Percentiles rank a stretch among this genome's conserved stretches.
Conservation (phyloP, 2,888 invertebrate species). For the Polydrusus cervinus region DNA sequence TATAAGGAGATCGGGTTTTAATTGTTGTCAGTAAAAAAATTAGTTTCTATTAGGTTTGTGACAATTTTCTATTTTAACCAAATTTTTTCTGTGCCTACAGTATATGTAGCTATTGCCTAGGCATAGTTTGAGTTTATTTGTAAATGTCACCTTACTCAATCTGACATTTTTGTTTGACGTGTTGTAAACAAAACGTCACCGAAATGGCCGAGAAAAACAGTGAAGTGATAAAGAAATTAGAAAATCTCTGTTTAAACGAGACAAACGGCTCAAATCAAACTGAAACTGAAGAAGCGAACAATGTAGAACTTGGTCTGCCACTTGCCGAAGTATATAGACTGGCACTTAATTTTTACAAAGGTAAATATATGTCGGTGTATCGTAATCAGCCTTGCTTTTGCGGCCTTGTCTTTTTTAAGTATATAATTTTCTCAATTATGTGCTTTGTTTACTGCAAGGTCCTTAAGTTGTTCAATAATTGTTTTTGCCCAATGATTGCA, state of each 20-base stretch:
- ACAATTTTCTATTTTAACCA: too few species aligned
- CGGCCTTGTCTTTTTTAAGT: conserved; percentile 6
- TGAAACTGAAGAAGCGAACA: conserved; percentile 61
- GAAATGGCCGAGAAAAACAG: conserved; percentile 61
- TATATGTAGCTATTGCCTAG: too few species aligned
- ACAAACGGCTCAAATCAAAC: conserved; percentile 51
- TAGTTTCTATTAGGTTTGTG: too few species aligned
- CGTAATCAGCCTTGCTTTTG: conserved; percentile 1
- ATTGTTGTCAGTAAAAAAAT: too few species aligned
- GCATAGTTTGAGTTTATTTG: too few species aligned
- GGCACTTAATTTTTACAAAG: conserved; percentile 94
- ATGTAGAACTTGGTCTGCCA: conserved; percentile 78
- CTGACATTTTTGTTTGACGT: conserved; percentile 29
- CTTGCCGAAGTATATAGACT: conserved; percentile 90
- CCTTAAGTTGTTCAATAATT: background rate
- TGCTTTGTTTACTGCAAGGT: conserved; percentile 13
- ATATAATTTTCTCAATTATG: background rate
- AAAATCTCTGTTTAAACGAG: conserved; percentile 62
- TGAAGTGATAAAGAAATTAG: conserved; percentile 65
- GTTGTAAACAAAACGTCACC: conserved; percentile 49
- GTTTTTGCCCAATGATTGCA: background rate
- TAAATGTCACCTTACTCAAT: too few species aligned
- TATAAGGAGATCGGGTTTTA: too few species aligned
- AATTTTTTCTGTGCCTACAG: too few species aligned
- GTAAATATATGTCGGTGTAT: conserved; percentile 72